These are phyloP conservation scores for Oceanodroma tethys DNA, from an alignment of 2,113 vertebrate species.

Conservation along the genomic window DNA sequence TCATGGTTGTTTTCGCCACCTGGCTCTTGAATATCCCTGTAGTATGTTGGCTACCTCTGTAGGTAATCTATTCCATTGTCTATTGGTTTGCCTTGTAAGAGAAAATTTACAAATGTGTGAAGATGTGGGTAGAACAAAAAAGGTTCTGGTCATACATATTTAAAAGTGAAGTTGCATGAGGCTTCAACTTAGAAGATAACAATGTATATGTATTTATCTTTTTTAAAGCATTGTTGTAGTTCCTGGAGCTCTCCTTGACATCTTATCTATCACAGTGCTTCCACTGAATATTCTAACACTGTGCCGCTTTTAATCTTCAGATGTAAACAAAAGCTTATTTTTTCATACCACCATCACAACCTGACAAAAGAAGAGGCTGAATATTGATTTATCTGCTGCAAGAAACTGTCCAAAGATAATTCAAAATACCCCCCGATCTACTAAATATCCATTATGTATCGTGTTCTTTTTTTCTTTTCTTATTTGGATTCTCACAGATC, in stretches of 20 bases:
- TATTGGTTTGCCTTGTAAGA: neutral
- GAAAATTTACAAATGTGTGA: slow-evolving; percentile 30
- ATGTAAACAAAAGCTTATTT: slow-evolving; percentile 69
- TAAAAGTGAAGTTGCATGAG: slow-evolving; percentile 65
- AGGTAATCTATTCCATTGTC: neutral
- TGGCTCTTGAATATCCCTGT: neutral
- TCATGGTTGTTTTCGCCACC: neutral
- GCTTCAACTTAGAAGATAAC: slow-evolving; percentile 62
- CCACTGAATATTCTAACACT: slow-evolving; percentile 70
- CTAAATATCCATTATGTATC: neutral
- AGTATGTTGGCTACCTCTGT: neutral
- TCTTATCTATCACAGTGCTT: slow-evolving; percentile 64
- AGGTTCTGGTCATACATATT: slow-evolving; percentile 68
- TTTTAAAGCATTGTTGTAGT: slow-evolving; percentile 60
- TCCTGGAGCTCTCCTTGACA: slow-evolving; percentile 69
- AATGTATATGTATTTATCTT: slow-evolving; percentile 64
- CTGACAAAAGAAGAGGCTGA: slow-evolving; percentile 58
- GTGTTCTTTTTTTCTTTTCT: neutral
- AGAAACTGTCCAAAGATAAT: slow-evolving; percentile 56
- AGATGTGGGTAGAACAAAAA: slow-evolving; percentile 28
- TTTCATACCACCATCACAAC: slow-evolving; percentile 31
- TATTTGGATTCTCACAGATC: neutral
- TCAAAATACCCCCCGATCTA: slow-evolving; percentile 28
- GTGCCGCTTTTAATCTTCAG: slow-evolving; percentile 70
- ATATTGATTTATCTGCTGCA: slow-evolving; percentile 66